Evolutionary conservation across 2,113 vertebrate genomes (phyloP), one percentile per base, ranked within the genome.

Genomic region (Morphnarchus princeps): DNA sequence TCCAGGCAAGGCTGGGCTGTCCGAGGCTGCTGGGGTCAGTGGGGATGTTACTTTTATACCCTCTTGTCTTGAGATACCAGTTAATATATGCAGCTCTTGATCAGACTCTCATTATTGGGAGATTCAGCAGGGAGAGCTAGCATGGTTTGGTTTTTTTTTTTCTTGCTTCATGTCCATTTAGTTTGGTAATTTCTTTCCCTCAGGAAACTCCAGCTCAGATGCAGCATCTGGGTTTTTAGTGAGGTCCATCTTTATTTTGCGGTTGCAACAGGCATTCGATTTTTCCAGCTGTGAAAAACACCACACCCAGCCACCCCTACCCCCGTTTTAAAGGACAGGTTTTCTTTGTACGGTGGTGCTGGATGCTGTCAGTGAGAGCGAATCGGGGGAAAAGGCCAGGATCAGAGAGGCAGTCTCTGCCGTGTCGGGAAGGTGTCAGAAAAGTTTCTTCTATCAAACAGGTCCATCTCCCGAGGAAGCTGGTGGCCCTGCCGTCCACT

Each of bases 221-320:
- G 87, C 69, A 80, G 62, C 85, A 74, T 63, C 93, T 94, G 82
- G 78, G 52, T 55, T 97, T 97, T 91, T 83, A 93, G 1, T 86
- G 79, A 97, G 57, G 74, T 94, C 92, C 69, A 78, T 97, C 89
- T 96, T 89, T 88, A 85, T 94, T 83, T 94, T 58, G 80, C 13
- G 12, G 54, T 63, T 94, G 83, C 82, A 79, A 67, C 22, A 73
- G 40, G 22, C 38, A 3, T 72, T 89, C 5, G 7, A 25, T 84
- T 84, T 84, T 97, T 93, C 94, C 79, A 77, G 57, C 40, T 91
- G 82, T 81, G 91, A 90, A 74, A 63, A 85, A 63, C 85, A 79
- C 84, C 87, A 31, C 54, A 7, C 65, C 7, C 8, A 17, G 7
- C 18, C n/a, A 73, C 11, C 2, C 4, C 4, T 9, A 3, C 11